A percentile compares a stretch with the other conserved stretches of the same genome.
Evolutionary conservation across 2,113 vertebrate genomes (phyloP).

Genomic region (Bolborhynchus lineola): DNA sequence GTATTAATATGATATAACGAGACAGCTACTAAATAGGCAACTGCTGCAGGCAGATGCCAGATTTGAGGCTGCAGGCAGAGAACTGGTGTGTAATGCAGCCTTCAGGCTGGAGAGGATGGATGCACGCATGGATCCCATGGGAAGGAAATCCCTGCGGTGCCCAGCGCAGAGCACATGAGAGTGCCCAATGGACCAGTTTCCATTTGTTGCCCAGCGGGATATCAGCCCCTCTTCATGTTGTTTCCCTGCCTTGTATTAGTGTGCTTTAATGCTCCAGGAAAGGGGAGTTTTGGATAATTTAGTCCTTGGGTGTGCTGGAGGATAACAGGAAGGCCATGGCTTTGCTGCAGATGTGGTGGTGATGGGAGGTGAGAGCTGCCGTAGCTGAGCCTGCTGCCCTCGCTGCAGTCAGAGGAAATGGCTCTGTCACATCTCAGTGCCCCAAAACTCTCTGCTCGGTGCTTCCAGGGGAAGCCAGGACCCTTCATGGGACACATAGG

Average conservation of each 20-base stretch:
- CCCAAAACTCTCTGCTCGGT: not conserved
- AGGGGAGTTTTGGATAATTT: not conserved
- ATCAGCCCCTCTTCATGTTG: not conserved
- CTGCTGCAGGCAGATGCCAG: not conserved
- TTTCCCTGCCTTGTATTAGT: not conserved
- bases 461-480: not conserved
- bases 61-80: not conserved
- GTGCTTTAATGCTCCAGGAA: not conserved
- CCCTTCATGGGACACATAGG: not conserved
- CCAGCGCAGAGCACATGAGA: rapidly evolving
- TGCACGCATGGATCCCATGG: rapidly evolving
- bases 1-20: not conserved
- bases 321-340: rapidly evolving
- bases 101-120: rapidly evolving
- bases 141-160: not conserved
- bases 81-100: not conserved
- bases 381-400: not conserved
- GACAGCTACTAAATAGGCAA: not conserved
- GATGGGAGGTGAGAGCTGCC: not conserved
- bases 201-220: not conserved
- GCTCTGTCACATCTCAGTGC: not conserved
- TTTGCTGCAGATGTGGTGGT: rapidly evolving
- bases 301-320: not conserved
- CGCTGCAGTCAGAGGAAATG: not conserved
- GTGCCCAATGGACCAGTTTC: rapidly evolving